Evolutionary conservation across 2,797 vertebrate genomes (phyloP), one percentile per base, ranked within the genome.

Genomic region (Phaenicophaeus curvirostris): DNA sequence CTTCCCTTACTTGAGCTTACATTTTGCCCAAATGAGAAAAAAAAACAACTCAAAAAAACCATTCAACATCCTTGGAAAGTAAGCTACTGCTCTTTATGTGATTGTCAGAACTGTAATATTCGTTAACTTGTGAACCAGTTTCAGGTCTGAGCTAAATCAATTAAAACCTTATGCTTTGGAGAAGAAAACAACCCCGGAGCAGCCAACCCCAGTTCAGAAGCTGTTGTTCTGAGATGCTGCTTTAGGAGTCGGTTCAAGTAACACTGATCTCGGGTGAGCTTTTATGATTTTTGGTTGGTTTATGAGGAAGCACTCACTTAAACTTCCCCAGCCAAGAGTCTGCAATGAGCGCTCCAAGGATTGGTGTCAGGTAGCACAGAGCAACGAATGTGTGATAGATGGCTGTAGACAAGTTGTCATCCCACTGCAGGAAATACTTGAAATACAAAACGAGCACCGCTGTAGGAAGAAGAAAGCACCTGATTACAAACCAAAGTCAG

Each of bases 251-350:
- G 6, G 27, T 62, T 73, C 83, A 37, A 50, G 12, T 50, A 46
- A 61, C 30, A 46, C 9, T 35, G 17, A 23, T 23, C 21, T 90
- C 37, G 31, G 13, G 6, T 37, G 25, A 39, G 6, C 10, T 85
- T 68, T 37, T n/a, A 25, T 19, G 13, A 42, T n/a, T 57, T 76
- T 44, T 30, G 31, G 4, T 41, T 35, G 35, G 18, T 51, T 66
- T 28, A 53, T 33, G 19, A 73, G n/a, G 39, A 77, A 48, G 4
- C 27, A 98, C 99, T 98, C 96, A 99, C 99, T 98, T 99, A 90
- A 99, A 99, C 96, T 99, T 99, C 63, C 99, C 99, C 76, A 99
- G 98, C 99, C 99, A 99, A 19, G 99, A 99, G 93, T 99, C 99
- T 0, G 99, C 99, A 37, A 99, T 94, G 19, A 99, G 97, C 10